Evolutionary conservation across 2,888 invertebrate genomes (phyloP).

Genomic region (Machimus rusticus): DNA sequence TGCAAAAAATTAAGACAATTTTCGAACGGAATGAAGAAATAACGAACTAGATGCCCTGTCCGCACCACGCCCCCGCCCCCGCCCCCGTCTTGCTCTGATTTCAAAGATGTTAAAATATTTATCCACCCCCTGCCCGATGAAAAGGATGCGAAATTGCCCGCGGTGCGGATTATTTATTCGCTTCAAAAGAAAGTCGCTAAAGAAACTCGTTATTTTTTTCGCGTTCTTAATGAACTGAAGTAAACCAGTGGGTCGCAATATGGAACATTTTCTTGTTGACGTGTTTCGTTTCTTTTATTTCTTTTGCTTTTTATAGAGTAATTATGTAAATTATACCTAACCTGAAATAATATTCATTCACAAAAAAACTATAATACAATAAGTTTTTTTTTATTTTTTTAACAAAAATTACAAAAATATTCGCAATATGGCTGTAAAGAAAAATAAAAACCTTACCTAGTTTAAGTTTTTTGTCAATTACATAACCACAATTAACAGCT

Average conservation of each 20-base stretch:
- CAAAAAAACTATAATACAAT: too few species aligned
- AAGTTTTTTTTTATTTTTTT: too few species aligned
- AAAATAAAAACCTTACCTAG: too few species aligned
- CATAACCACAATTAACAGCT: too few species aligned
- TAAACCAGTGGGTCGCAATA: neutral
- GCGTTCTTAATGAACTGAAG: neutral
- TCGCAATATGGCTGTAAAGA: too few species aligned
- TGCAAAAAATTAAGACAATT: slow-evolving; percentile 31
- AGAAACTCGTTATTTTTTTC: neutral
- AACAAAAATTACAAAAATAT: too few species aligned
- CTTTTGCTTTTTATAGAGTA: too few species aligned
- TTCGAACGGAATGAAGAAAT: slow-evolving; percentile 28
- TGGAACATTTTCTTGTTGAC: neutral
- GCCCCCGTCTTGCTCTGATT: neutral
- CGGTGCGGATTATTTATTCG: neutral
- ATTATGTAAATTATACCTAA: too few species aligned
- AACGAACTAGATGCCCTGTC: neutral
- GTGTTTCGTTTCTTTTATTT: too few species aligned
- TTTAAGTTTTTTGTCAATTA: too few species aligned
- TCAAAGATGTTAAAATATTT: slow-evolving; percentile 22
- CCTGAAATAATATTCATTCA: too few species aligned
- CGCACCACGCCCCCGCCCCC: neutral
- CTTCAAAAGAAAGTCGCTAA: neutral
- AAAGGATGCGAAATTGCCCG: neutral
- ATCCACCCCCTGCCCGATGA: neutral